phyloP scores from a whole-genome alignment of 2,888 invertebrate species.

The Trypoxylon attenuatum region DNA sequence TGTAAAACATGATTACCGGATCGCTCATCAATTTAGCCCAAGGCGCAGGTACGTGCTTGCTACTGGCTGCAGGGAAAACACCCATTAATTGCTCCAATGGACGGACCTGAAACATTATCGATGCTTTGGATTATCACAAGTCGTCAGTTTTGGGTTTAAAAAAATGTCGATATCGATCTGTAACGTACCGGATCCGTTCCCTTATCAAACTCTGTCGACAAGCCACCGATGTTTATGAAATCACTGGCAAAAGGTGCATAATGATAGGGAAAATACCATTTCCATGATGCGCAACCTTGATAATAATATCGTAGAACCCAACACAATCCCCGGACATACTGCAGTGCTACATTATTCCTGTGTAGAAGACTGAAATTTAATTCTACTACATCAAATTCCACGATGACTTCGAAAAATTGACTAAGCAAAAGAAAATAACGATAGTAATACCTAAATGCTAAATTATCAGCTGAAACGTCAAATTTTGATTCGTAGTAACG shows the following conservation, averaged over 20 bases:
- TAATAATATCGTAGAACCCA: constrained; percentile 99
- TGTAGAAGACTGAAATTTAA: not conserved
- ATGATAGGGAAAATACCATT: constrained; percentile 99
- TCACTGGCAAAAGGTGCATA: constrained; percentile 99
- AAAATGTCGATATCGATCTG: too few relatives aligned
- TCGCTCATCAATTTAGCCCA: constrained; percentile 96
- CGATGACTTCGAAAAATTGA: too few relatives aligned
- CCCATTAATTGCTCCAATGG: constrained; percentile 99
- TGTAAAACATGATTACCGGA: constrained; percentile 79
- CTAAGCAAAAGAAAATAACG: not conserved
- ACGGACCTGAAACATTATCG: constrained; percentile 82
- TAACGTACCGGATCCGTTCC: constrained; percentile 89
- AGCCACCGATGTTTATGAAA: constrained; percentile 92
- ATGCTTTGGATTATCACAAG: not conserved
- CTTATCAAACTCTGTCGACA: constrained; percentile 91
- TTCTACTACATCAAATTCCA: not conserved
- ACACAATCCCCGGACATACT: constrained; percentile 96
- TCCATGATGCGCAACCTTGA: constrained; percentile 99
- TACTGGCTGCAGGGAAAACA: constrained; percentile 98
- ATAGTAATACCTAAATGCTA: constrained; percentile 84
- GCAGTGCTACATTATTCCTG: constrained; percentile 85
- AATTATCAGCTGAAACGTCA: constrained; percentile 84
- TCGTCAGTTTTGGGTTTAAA: too few relatives aligned
- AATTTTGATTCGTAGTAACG: constrained; percentile 98
- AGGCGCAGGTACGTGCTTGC: constrained; percentile 92